These are phyloP conservation scores for Latheticus oryzae DNA, from an alignment of 2,888 invertebrate species.

Conservation along the genomic window DNA sequence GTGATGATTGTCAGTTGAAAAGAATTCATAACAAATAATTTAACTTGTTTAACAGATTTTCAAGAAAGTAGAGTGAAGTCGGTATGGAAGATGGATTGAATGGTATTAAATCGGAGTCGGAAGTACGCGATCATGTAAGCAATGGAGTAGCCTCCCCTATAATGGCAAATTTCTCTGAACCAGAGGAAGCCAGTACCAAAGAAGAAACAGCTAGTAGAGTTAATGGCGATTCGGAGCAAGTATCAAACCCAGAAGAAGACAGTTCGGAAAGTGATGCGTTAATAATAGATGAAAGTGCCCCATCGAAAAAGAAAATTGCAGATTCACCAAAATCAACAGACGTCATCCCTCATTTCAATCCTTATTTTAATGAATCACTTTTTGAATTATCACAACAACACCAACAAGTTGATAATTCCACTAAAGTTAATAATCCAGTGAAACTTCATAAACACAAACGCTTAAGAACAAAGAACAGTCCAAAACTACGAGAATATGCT, in stretches of 20 bases:
- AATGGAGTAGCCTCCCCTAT: constrained; percentile 57
- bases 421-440: constrained; percentile 4
- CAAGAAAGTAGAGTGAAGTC: constrained; percentile 37
- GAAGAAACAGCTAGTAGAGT: constrained; percentile 48
- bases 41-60: constrained; percentile 1
- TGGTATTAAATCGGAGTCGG: constrained; percentile 50
- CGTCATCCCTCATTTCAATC: constrained; percentile 55
- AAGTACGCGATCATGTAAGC: constrained; percentile 50
- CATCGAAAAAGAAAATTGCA: constrained; percentile 46
- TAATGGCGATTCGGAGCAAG: constrained; percentile 56
- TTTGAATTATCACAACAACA: constrained; percentile 61
- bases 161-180: constrained; percentile 62
- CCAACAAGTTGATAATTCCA: constrained; percentile 26
- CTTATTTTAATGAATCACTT: constrained; percentile 63
- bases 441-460: constrained; percentile 43
- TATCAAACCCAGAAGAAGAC: constrained; percentile 50
- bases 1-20: constrained; percentile 2
- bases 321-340: constrained; percentile 16
- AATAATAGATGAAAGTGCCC: constrained; percentile 62
- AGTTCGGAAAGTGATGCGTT: constrained; percentile 64
- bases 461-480: constrained; percentile 55
- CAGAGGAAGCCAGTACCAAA: constrained; percentile 43
- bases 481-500: constrained; percentile 71
- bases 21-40: neutral
- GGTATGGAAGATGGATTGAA: constrained; percentile 66